A percentile compares a stretch with the other conserved stretches of the same genome.
phyloP scores from a whole-genome alignment of 35 echinoderm and acorn worm genomes.

The Heliocidaris tuberculata region DNA sequence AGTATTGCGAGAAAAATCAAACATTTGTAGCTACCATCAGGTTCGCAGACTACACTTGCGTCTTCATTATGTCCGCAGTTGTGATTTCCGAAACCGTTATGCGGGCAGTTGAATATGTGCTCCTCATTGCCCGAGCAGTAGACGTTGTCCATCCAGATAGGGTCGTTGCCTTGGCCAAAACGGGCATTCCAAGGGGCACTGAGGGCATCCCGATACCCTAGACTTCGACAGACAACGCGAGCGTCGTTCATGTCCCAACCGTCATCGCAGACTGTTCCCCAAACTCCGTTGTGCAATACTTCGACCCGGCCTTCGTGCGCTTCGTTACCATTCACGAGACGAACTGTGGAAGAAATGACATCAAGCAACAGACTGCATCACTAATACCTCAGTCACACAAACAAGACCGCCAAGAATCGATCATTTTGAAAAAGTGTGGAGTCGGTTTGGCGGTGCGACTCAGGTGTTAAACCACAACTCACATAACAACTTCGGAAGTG shows the following conservation, averaged over 20 bases:
- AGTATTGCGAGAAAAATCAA: not conserved
- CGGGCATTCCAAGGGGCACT: not conserved
- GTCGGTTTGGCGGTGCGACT: not conserved
- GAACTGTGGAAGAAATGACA: not conserved
- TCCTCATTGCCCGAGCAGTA: slow-evolving; percentile 38
- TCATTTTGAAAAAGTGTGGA: not conserved
- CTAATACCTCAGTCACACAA: not conserved
- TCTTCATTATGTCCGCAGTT: slow-evolving; percentile 60
- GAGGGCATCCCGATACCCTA: slow-evolving; percentile 19
- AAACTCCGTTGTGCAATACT: not conserved
- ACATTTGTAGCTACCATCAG: not conserved
- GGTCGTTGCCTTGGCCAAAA: slow-evolving; percentile 43
- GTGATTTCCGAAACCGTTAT: slow-evolving; percentile 53
- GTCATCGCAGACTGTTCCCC: slow-evolving; percentile 55
- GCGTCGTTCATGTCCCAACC: not conserved
- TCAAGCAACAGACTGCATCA: not conserved
- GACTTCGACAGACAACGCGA: slow-evolving; percentile 30
- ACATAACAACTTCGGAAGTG: not conserved
- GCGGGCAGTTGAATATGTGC: slow-evolving; percentile 42
- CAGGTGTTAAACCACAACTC: not conserved
- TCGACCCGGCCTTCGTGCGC: slow-evolving; percentile 39
- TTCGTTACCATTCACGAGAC: not conserved
- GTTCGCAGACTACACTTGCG: slow-evolving; percentile 40
- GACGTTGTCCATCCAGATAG: slow-evolving; percentile 51
- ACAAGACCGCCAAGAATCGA: not conserved